Base-by-base conservation (phyloP, 2,888 invertebrate species). In the Eretmocerus hayati region DNA sequence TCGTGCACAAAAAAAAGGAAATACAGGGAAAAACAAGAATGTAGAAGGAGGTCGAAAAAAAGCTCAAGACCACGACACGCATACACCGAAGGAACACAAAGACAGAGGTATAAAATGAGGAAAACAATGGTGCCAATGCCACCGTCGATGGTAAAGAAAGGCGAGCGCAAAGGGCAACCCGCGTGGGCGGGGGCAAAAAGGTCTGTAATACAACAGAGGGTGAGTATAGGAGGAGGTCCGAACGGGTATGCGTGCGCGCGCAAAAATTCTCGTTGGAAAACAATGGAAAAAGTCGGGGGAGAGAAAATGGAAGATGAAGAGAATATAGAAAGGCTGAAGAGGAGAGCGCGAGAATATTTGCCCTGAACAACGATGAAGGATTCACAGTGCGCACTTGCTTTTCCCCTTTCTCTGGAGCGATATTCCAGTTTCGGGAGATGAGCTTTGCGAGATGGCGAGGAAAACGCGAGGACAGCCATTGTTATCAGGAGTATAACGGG, bases 361-460 rank as follows among this genome's bases (percentile, higher is more conserved):
- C 63, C 64, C 61, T 61, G 63, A 64, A 66, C 66, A 67, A 66
- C 60, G 54, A 41, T 35, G 26, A 9, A n/a, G n/a, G n/a, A n/a
- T n/a, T n/a, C n/a, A n/a, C n/a, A n/a, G 8, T 26, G 26, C 8
- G 26, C 26, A 6, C 11, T 26, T 26, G 26, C 26, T 26, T 21
- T 38, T 39, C 41, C 35, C 39, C 20, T 33, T 26, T 22, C 26
- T 36, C 36, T 13, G n/a, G n/a, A n/a, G 13, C 21, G 33, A 26
- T 26, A 26, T 26, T 40, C 31, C 21, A 20, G 22, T 13, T 19
- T 36, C 19, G 15, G 23, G n/a, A n/a, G n/a, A n/a, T n/a, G n/a
- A n/a, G n/a, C n/a, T n/a, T n/a, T n/a, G n/a, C n/a, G n/a, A n/a
- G n/a, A n/a, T n/a, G n/a, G n/a, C n/a, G n/a, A n/a, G n/a, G n/a